phyloP scores from a whole-genome alignment of 2,113 vertebrate species.

The Spermophilus dauricus region DNA sequence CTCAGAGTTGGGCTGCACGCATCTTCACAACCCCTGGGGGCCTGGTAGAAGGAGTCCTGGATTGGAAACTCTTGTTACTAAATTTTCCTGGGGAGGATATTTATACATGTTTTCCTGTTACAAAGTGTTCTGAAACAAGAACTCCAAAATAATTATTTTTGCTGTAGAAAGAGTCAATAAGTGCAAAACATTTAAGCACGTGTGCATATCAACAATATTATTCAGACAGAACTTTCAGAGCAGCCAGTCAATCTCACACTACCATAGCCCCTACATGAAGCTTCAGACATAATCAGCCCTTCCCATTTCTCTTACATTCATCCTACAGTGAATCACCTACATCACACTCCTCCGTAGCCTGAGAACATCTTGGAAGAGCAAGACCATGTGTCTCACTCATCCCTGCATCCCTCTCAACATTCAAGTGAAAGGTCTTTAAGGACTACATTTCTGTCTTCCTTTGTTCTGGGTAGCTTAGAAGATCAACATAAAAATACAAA shows the following conservation, averaged over 20 bases:
- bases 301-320: neutral
- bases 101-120: slow-evolving; percentile 78
- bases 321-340: neutral
- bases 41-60: neutral
- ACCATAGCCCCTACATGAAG: neutral
- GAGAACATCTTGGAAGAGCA: neutral
- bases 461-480: neutral
- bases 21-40: neutral
- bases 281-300: neutral
- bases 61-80: slow-evolving; percentile 2
- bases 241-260: neutral
- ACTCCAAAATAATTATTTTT: slow-evolving; percentile 76
- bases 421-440: neutral
- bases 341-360: neutral
- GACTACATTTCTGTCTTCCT: neutral
- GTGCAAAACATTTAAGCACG: neutral
- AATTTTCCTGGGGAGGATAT: slow-evolving; percentile 70
- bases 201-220: neutral
- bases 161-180: neutral
- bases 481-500: neutral
- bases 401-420: neutral
- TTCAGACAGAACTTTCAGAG: neutral
- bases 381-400: neutral
- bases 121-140: slow-evolving; percentile 76
- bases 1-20: neutral